Conservation (phyloP, 2,113 vertebrate genomes). For the Galbula dea region DNA sequence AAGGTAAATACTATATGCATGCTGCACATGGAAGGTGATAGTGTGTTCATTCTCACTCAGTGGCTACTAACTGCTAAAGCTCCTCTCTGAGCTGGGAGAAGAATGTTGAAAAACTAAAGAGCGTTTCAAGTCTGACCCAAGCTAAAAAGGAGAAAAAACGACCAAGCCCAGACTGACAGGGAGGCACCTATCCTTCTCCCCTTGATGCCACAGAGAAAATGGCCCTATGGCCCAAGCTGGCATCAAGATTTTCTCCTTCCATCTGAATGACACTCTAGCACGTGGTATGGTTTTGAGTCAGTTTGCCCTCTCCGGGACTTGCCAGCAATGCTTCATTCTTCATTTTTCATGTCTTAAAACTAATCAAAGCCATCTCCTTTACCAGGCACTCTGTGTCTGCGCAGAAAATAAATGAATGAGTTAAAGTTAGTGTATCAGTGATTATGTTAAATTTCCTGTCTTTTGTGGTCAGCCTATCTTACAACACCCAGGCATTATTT, state of each 20-base stretch:
- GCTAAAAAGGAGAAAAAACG: neutral
- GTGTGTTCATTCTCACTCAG: neutral
- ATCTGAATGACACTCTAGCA: neutral
- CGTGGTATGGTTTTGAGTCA: neutral
- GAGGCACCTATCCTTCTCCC: neutral
- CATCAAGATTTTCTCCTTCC: neutral
- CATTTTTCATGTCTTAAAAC: neutral
- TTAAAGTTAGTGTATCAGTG: neutral
- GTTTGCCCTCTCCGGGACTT: neutral
- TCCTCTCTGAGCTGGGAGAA: neutral
- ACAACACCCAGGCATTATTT: neutral
- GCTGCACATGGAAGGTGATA: neutral
- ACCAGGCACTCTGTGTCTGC: neutral
- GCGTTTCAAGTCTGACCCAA: neutral
- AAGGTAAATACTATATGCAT: neutral
- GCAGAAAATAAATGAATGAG: neutral
- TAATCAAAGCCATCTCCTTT: neutral
- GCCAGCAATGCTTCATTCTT: neutral
- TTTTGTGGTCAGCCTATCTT: slow-evolving; percentile 1
- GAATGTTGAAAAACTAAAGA: neutral
- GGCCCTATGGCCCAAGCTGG: neutral
- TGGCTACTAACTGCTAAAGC: neutral
- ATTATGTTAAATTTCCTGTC: slow-evolving; percentile 15
- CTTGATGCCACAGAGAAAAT: neutral
- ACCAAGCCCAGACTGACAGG: fast-evolving